Evolutionary conservation across 2,797 vertebrate species (phyloP), one percentile per base, ranked within the genome.

Genomic region (Cynopterus sphinx): DNA sequence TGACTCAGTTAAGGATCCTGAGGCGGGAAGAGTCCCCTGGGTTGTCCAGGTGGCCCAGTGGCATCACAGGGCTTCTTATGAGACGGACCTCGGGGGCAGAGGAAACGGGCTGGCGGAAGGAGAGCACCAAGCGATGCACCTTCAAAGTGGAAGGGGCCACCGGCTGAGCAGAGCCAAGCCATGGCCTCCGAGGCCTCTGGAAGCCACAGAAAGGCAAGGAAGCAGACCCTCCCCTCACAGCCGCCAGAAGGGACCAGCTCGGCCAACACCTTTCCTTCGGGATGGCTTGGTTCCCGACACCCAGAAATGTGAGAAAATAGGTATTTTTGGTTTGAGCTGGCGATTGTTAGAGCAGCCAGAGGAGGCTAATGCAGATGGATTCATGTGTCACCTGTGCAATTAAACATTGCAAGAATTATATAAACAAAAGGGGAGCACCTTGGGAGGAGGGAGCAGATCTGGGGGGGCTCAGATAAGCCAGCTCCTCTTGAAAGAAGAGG

Each of bases 71-170:
- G 5, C 13, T 24, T 13, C 22, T 24, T 6, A 1, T 17, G 3
- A 22, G 70, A 46, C 31, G 84, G 83, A 4, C 13, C 26, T 59
- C 8, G 1, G n/a, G 1, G 36, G 2, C 21, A 17, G 17, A 22
- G 13, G 31, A 7, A 6, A 8, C 0, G 1, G 0, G 6, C 4
- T 1, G 0, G 8, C 1, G 8, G 67, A 6, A 2, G 21, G 3
- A 0, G 13, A 5, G 19, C 12, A n/a, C 1, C 0, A 2, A 0
- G 78, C 4, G 41, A 1, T 9, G 28, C 0, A 3, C 78, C 51
- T 41, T 63, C 43, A 26, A 63, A 12, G n/a, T 0, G 5, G 2
- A 28, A 61, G 16, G 39, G 3, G 4, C 41, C 73, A 0, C 53
- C 24, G 3, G 26, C 51, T 22, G 43, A 43, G 43, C 43, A 9